phyloP scores from a whole-genome alignment of 2,113 vertebrate species.

The Strix uralensis region DNA sequence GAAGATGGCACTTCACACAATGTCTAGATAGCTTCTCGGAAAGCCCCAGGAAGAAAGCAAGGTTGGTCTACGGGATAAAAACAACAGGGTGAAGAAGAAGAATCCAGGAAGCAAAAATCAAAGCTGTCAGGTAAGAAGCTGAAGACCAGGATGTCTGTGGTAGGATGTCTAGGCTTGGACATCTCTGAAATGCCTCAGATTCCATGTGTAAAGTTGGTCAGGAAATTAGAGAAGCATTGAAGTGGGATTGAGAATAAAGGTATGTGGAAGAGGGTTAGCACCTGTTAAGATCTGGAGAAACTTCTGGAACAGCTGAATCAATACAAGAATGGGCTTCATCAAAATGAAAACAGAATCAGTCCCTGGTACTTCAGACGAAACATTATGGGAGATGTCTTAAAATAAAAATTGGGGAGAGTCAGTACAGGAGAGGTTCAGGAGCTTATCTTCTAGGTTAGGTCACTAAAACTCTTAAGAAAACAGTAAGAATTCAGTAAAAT shows the following conservation, averaged over 20 bases:
- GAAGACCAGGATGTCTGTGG: not conserved
- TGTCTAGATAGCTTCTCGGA: not conserved
- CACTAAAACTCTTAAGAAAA: not conserved
- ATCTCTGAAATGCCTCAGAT: constrained; percentile 16
- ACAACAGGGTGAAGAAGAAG: not conserved
- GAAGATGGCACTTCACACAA: not conserved
- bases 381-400: not conserved
- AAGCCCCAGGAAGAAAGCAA: constrained; percentile 1
- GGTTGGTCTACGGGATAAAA: not conserved
- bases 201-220: not conserved
- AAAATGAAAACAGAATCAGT: not conserved
- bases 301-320: not conserved
- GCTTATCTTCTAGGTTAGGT: not conserved
- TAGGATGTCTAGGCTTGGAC: not conserved
- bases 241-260: not conserved
- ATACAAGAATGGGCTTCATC: not conserved
- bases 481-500: not conserved
- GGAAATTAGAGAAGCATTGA: not conserved
- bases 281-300: not conserved
- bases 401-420: not conserved
- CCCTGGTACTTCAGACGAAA: not conserved
- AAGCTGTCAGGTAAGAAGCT: constrained; percentile 12
- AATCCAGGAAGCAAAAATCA: constrained; percentile 25
- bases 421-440: not conserved
- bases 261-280: not conserved